Conservation (phyloP, 1,140 invertebrate species). For the Pteromalus puparum region DNA sequence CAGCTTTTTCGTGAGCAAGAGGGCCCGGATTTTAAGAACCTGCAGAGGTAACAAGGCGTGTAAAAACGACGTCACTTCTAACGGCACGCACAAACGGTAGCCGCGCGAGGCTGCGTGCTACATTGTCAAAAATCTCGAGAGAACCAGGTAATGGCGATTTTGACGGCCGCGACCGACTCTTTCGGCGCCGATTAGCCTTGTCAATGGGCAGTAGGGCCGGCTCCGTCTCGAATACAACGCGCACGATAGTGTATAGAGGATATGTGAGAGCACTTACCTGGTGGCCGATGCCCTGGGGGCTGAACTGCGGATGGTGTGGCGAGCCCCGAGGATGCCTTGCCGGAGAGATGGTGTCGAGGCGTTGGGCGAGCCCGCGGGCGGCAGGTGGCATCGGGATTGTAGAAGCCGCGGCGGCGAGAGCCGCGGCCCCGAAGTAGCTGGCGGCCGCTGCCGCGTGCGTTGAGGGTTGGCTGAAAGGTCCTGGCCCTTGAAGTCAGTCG, state of each 20-base stretch:
- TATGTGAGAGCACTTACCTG: slow-evolving; percentile 63
- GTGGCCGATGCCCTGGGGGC: slow-evolving; percentile 72
- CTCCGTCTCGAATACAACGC: not conserved
- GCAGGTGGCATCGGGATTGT: slow-evolving; percentile 74
- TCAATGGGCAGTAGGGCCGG: not conserved
- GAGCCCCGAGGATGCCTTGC: slow-evolving; percentile 66
- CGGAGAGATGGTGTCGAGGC: slow-evolving; percentile 65
- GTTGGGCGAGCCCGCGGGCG: slow-evolving; percentile 69
- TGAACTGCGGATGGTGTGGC: slow-evolving; percentile 72
- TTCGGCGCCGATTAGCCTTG: not conserved
- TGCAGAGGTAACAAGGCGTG: not conserved
- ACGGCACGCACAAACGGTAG: slow-evolving; percentile 29
- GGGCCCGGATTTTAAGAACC: slow-evolving; percentile 32
- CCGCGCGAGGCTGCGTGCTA: slow-evolving; percentile 20
- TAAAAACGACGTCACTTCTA: slow-evolving; percentile 14
- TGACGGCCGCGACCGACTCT: not conserved
- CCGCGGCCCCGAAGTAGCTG: slow-evolving; percentile 80
- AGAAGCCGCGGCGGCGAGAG: slow-evolving; percentile 80
- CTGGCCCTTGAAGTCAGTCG: slow-evolving; percentile 72
- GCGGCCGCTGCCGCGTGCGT: slow-evolving; percentile 70
- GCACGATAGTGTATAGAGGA: not conserved
- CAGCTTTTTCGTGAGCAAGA: not conserved
- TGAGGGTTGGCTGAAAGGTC: slow-evolving; percentile 65
- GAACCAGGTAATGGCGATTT: slow-evolving; percentile 3
- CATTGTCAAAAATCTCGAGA: not conserved